Conservation (phyloP, 2,888 invertebrate genomes). For the Eupithecia tripunctaria region DNA sequence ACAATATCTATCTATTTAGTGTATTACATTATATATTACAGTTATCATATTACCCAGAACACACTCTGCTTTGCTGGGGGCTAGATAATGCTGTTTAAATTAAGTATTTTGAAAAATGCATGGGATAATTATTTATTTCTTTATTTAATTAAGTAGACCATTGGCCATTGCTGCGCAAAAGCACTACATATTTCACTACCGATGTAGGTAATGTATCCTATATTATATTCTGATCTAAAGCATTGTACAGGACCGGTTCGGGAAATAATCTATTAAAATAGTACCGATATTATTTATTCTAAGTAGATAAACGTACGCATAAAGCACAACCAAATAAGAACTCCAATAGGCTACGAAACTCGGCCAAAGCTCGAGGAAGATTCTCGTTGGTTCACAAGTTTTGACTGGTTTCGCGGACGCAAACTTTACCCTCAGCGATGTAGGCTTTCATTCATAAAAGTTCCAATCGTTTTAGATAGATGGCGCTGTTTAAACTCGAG, state of each 20-base stretch:
- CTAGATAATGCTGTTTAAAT: too few relatives aligned
- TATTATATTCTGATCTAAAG: neutral
- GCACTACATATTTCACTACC: too few relatives aligned
- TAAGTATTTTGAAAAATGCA: too few relatives aligned
- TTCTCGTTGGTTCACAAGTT: neutral
- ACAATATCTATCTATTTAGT: too few relatives aligned
- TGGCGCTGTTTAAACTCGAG: slow-evolving; percentile 42
- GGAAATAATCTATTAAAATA: neutral
- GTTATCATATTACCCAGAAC: too few relatives aligned
- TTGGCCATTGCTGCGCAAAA: neutral
- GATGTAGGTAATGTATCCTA: too few relatives aligned
- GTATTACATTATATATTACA: too few relatives aligned
- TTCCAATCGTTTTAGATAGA: slow-evolving; percentile 50
- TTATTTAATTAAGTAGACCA: too few relatives aligned
- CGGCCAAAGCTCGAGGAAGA: neutral
- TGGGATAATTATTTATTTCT: too few relatives aligned
- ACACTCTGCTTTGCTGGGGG: too few relatives aligned
- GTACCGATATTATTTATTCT: neutral
- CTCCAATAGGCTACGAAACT: slow-evolving; percentile 5
- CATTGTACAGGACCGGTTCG: neutral
- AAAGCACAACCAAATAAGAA: slow-evolving; percentile 4
- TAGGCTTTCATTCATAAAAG: slow-evolving; percentile 38
- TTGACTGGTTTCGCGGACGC: slow-evolving; percentile 5
- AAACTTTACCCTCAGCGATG: slow-evolving; percentile 13
- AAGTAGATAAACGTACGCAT: neutral